phyloP scores from a whole-genome alignment of 2,113 vertebrate genomes.

The Falco punctatus region DNA sequence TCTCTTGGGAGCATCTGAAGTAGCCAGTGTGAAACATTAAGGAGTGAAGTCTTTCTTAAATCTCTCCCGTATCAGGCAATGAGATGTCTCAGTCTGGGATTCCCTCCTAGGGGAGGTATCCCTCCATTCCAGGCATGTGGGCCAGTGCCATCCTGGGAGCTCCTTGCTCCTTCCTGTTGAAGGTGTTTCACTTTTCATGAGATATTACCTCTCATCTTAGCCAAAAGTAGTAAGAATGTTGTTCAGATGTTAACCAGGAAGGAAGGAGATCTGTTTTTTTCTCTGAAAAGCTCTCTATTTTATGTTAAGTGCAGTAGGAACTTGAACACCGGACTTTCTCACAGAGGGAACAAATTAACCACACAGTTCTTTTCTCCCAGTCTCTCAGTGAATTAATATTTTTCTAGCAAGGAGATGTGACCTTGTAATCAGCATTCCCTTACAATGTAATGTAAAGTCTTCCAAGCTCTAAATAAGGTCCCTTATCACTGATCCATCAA shows the following conservation, averaged over 20 bases:
- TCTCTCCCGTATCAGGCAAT: neutral
- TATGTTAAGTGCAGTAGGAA: neutral
- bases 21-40: neutral
- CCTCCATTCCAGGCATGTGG: fast-evolving
- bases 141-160: neutral
- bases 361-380: neutral
- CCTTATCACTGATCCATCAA: neutral
- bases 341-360: neutral
- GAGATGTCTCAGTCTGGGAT: neutral
- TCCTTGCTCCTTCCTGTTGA: neutral
- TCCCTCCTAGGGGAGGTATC: neutral
- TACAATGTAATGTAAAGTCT: neutral
- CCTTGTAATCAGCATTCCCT: neutral
- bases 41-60: neutral
- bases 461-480: neutral
- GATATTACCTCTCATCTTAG: neutral
- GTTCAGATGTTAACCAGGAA: neutral
- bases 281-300: neutral
- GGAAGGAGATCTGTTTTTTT: neutral
- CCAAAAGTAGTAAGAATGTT: neutral
- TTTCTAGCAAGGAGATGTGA: neutral
- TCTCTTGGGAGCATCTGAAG: neutral
- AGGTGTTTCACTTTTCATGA: neutral
- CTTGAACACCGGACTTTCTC: neutral
- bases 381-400: neutral